Conservation (phyloP, 2,888 invertebrate species). For the Chaetogeoica ovagalla region DNA sequence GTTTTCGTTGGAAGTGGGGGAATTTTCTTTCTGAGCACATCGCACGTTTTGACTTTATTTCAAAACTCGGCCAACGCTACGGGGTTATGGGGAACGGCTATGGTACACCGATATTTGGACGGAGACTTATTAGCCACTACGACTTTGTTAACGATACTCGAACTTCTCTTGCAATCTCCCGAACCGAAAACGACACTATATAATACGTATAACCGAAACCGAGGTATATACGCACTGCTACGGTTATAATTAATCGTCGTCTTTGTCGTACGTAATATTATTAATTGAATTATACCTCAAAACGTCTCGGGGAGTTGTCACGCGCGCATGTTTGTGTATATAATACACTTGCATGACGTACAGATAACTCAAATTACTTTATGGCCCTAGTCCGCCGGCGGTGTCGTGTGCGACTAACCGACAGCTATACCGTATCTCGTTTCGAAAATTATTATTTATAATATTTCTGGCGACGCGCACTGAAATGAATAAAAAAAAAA, state of each 20-base stretch:
- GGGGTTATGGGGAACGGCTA: no score
- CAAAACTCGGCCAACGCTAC: no score
- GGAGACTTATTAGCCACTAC: no score
- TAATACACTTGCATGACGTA: background rate
- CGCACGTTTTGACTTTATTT: no score
- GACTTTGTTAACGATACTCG: no score
- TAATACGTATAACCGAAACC: background rate
- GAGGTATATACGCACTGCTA: background rate
- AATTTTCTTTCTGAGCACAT: no score
- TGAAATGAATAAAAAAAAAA: no score
- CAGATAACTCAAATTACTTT: background rate
- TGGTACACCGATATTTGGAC: no score
- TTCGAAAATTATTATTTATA: slow-evolving; percentile 13
- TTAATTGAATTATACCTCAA: background rate
- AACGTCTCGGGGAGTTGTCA: background rate
- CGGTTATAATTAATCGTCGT: slow-evolving; percentile 3
- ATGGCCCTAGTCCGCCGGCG: background rate
- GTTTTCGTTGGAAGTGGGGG: no score
- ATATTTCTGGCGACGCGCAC: background rate
- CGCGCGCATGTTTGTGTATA: background rate
- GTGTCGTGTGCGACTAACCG: background rate
- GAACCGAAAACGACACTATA: background rate
- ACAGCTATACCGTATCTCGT: background rate
- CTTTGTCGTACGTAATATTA: background rate
- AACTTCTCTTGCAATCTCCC: no score